Evolutionary conservation across 2,797 vertebrate genomes (phyloP).

Genomic region (Sebastes steindachneri): DNA sequence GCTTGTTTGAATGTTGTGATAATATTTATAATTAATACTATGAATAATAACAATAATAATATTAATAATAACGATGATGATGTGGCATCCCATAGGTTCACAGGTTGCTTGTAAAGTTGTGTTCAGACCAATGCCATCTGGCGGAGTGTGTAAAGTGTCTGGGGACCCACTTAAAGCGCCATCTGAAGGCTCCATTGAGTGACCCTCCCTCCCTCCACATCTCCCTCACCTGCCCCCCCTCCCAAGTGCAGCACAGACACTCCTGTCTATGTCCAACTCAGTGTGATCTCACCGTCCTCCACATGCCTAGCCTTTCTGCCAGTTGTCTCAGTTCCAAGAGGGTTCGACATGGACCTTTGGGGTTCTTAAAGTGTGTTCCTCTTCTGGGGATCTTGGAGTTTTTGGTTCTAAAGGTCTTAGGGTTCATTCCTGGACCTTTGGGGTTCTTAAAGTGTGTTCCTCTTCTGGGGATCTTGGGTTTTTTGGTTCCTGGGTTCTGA

Average conservation of each 20-base stretch:
- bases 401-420: neutral
- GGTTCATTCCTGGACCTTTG: neutral
- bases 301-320: constrained; percentile 66
- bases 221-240: constrained; percentile 14
- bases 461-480: neutral
- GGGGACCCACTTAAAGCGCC: constrained; percentile 61
- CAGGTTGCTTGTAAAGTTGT: constrained; percentile 75
- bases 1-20: constrained; percentile 83
- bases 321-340: constrained; percentile 79
- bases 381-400: neutral
- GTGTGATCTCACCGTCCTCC: constrained; percentile 64
- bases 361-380: neutral
- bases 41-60: constrained; percentile 46
- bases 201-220: constrained; percentile 11
- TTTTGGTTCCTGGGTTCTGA: neutral
- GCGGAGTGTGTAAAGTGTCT: constrained; percentile 56
- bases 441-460: neutral
- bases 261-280: constrained; percentile 62
- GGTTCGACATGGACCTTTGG: constrained; percentile 4
- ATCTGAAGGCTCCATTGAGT: constrained; percentile 48
- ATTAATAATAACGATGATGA: constrained; percentile 45
- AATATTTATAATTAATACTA: constrained; percentile 72
- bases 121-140: constrained; percentile 66
- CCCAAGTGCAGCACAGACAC: constrained; percentile 59
- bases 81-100: constrained; percentile 73